Evolutionary conservation across 1,140 invertebrate species (phyloP).

Genomic region (Euura saliciscinereae): DNA sequence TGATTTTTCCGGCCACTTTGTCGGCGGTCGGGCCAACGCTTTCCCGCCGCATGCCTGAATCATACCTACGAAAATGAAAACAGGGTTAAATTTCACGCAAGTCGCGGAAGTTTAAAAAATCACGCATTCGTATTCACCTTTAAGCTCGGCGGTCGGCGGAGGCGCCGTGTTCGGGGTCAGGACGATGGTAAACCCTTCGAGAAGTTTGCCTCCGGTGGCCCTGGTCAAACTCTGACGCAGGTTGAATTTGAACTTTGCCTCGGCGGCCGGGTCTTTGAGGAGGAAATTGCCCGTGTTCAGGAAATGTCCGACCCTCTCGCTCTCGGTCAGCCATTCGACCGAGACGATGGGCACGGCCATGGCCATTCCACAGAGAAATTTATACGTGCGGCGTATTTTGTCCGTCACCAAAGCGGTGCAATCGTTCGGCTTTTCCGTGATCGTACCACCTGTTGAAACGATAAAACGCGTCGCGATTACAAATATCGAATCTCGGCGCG

Average conservation of each 20-base stretch:
- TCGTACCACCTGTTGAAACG: conserved; percentile 43
- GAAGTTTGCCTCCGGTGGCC: conserved; percentile 44
- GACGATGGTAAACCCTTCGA: conserved; percentile 50
- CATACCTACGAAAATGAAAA: conserved; percentile 50
- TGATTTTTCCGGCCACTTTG: conserved; percentile 45
- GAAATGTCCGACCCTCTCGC: conserved; percentile 38
- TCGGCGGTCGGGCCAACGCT: conserved; percentile 39
- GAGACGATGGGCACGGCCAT: conserved; percentile 56
- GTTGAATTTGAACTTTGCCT: conserved; percentile 54
- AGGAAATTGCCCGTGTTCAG: conserved; percentile 50
- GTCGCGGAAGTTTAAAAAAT: conserved; percentile 9
- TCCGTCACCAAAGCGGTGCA: conserved; percentile 59
- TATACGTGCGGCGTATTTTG: conserved; percentile 58
- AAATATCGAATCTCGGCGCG: not conserved
- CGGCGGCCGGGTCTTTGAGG: conserved; percentile 51
- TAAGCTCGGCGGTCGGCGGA: conserved; percentile 55
- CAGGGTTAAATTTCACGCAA: not conserved
- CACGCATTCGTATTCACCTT: conserved; percentile 43
- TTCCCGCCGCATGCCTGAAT: conserved; percentile 50
- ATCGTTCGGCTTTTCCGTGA: conserved; percentile 44
- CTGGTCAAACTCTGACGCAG: conserved; percentile 48
- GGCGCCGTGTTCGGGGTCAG: conserved; percentile 54
- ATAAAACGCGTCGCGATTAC: not conserved
- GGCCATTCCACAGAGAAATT: conserved; percentile 59
- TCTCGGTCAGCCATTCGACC: conserved; percentile 52